Evolutionary conservation across 2,888 invertebrate species (phyloP).

Genomic region (Teinopalpus imperialis): DNA sequence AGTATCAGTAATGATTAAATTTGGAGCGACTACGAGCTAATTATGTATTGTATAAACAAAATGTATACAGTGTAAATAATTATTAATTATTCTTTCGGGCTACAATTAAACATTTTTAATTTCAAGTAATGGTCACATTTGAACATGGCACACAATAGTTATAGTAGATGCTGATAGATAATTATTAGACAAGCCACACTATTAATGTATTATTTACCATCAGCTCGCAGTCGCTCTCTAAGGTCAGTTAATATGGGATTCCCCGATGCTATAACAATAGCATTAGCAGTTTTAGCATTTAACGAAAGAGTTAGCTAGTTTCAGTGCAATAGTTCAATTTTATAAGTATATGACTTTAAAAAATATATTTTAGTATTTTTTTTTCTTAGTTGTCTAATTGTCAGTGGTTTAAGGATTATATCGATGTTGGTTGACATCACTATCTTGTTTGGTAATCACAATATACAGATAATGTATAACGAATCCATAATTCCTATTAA

Average conservation of each 20-base stretch:
- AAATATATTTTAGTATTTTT: conserved; percentile 19
- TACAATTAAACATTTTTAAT: too few species aligned
- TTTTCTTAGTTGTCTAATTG: conserved; percentile 18
- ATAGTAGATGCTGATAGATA: too few species aligned
- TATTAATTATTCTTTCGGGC: too few species aligned
- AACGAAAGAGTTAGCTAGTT: conserved; percentile 23
- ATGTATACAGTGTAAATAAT: too few species aligned
- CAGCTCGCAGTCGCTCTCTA: neutral
- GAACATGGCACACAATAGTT: too few species aligned
- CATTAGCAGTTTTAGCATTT: conserved; percentile 24
- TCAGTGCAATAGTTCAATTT: conserved; percentile 35
- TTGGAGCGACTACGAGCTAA: conserved; percentile 3
- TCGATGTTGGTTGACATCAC: conserved; percentile 7
- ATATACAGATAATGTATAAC: conserved; percentile 29
- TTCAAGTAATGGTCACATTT: too few species aligned
- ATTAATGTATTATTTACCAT: neutral
- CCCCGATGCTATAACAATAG: conserved; percentile 19
- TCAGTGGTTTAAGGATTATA: conserved; percentile 4
- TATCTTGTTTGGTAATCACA: conserved; percentile 29
- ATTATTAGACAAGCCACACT: too few species aligned
- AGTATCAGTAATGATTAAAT: neutral
- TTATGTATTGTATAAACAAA: too few species aligned
- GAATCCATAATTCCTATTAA: conserved; percentile 68
- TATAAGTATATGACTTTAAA: conserved; percentile 17
- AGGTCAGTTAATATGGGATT: neutral